These are phyloP conservation scores for Euphonia xanthogaster DNA, from an alignment of 2,797 vertebrate genomes.

Conservation along the genomic window DNA sequence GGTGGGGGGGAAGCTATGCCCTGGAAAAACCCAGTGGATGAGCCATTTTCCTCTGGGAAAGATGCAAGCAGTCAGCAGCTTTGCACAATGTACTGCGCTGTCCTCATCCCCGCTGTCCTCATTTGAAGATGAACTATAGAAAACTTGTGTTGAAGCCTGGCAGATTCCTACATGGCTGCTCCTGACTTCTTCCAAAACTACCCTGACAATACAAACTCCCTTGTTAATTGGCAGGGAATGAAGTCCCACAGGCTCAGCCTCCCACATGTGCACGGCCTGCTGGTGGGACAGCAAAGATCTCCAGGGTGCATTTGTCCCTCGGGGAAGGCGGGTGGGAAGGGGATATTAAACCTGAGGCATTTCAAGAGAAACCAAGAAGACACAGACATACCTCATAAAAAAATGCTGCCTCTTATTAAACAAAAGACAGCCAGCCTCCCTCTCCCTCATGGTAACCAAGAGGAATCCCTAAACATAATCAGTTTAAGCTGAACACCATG, in stretches of 20 bases:
- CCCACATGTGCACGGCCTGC: fast-evolving
- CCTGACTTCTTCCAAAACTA: background rate
- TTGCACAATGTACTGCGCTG: fast-evolving
- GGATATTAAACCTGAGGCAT: background rate
- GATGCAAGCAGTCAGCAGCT: background rate
- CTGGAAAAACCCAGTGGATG: background rate
- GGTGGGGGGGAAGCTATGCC: background rate
- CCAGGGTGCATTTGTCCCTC: background rate
- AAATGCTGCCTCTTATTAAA: background rate
- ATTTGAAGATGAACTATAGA: background rate
- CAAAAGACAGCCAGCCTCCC: background rate
- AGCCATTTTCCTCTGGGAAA: background rate
- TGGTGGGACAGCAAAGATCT: background rate
- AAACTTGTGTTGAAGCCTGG: background rate
- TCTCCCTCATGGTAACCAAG: background rate
- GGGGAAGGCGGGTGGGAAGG: background rate
- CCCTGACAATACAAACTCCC: background rate
- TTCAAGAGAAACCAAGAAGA: background rate
- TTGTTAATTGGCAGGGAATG: background rate
- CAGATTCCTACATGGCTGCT: background rate
- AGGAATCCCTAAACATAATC: conserved; percentile 19
- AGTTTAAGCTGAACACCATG: conserved; percentile 31
- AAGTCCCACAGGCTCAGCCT: background rate
- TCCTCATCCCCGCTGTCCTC: background rate
- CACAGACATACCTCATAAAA: background rate